Base-by-base conservation (phyloP, 2,113 vertebrate species). In the Oryctolagus cuniculus region DNA sequence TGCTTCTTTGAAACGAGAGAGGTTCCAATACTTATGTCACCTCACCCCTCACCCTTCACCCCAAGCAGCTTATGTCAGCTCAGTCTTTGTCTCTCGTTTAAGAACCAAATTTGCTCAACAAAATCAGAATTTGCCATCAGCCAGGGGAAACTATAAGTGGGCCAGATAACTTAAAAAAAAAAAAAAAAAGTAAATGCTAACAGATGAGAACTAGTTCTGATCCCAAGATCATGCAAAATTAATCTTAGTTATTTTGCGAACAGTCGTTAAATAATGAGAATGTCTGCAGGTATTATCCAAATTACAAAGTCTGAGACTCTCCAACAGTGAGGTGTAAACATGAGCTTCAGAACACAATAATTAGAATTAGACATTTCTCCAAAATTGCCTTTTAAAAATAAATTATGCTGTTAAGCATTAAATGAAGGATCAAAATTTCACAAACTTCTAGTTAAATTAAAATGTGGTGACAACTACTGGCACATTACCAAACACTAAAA, bases 361-460 rank as follows among this genome's bases (percentile, higher is more conserved):
- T 90, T 27, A 96, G 70, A 89, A 75, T 77, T 29, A 63, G 51
- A 34, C 29, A 84, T 34, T 78, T 90, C 84, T 78, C 84, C 44
- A 3, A 94, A 94, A 90, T 49, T 92, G 77, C 51, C 91, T 79
- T 86, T 97, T 86, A 93, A 97, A 96, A 94, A 88, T 69, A 85
- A 95, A 96, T 81, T 88, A 97, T 73, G 36, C 89, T 73, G 72
- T 86, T 91, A 88, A 90, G 81, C 64, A 96, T 63, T 85, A 94
- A 94, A 96, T 64, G 74, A 38, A 80, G 83, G 27, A 95, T 94
- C 79, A 92, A 81, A 88, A 86, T 92, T 88, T 92, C 79, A 94
- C 74, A 95, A 92, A 93, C 83, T 87, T 80, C 89, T 25, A 91
- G 63, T 87, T 92, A 94, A 96, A 87, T 89, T 25, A 70, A 72